Percentiles rank a stretch among this genome's conserved stretches.
Evolutionary conservation across 2,113 vertebrate species (phyloP).

Genomic region (Polypterus senegalus): DNA sequence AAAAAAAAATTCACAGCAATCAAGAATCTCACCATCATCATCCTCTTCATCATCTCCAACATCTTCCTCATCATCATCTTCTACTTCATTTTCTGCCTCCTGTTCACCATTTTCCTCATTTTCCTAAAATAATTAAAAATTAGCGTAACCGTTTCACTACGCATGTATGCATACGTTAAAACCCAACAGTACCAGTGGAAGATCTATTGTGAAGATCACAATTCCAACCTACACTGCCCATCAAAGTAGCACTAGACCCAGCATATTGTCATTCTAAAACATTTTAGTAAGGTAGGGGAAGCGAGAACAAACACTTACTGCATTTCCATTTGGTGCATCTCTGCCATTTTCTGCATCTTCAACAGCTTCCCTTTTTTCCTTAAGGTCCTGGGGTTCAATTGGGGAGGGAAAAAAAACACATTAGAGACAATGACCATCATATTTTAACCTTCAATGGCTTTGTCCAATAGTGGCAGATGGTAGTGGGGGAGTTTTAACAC

Average conservation of each 20-base stretch:
- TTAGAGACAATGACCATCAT: neutral
- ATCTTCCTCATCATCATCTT: constrained; percentile 44
- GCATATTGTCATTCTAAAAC: no score
- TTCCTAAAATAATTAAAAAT: constrained; percentile 30
- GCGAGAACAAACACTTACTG: constrained; percentile 49
- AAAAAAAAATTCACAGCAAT: no score
- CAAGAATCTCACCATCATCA: constrained; percentile 38
- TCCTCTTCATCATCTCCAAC: constrained; percentile 53
- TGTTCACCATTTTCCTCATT: constrained; percentile 59
- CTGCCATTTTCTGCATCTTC: constrained; percentile 91
- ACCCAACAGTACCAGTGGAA: no score
- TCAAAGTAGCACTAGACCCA: no score
- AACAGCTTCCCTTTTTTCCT: constrained; percentile 85
- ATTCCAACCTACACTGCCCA: no score
- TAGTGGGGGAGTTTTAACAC: no score
- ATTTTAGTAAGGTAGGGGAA: no score
- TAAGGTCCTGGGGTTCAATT: constrained; percentile 65
- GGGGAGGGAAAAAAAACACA: constrained; percentile 17
- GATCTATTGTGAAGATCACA: no score
- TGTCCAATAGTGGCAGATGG: no score
- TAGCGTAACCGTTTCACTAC: no score
- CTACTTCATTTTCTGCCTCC: constrained; percentile 44
- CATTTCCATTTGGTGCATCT: constrained; percentile 81
- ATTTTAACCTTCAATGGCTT: no score
- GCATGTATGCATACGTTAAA: no score